These are phyloP conservation scores for Callorhinus ursinus DNA, from an alignment of 2,113 vertebrate species.

Conservation along the genomic window DNA sequence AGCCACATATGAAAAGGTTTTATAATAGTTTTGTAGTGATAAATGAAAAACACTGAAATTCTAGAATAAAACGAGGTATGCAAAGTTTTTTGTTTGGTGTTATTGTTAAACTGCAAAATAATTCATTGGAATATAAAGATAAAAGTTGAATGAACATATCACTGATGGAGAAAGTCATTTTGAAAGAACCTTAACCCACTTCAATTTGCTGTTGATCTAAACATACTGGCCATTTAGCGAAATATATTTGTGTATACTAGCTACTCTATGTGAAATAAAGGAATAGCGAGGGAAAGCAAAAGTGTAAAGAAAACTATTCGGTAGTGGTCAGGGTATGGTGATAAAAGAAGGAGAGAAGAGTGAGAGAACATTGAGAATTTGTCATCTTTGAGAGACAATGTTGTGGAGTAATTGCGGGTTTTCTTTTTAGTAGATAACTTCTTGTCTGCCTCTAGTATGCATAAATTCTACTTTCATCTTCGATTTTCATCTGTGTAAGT, in stretches of 20 bases:
- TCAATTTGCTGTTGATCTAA: not conserved
- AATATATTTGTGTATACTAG: not conserved
- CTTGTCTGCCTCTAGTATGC: not conserved
- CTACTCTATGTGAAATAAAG: not conserved
- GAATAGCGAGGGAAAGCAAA: not conserved
- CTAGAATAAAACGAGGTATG: not conserved
- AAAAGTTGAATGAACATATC: constrained; percentile 14
- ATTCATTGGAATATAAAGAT: not conserved
- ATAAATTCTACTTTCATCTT: not conserved
- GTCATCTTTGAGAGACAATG: not conserved
- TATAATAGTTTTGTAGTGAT: not conserved
- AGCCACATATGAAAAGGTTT: not conserved
- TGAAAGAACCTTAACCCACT: not conserved
- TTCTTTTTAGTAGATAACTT: not conserved
- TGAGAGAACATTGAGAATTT: not conserved
- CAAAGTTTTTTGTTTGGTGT: not conserved
- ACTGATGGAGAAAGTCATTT: not conserved
- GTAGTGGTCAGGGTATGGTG: not conserved
- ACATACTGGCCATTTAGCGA: not conserved
- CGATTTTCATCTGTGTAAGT: not conserved
- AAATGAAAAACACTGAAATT: constrained; percentile 43
- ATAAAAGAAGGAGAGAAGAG: not conserved
- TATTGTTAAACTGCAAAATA: not conserved
- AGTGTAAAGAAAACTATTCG: not conserved
- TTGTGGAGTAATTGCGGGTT: not conserved